A percentile compares a stretch with the other conserved stretches of the same genome.
These are phyloP conservation scores for Thereva nobilitata DNA, from an alignment of 2,888 invertebrate genomes.

Conservation along the genomic window DNA sequence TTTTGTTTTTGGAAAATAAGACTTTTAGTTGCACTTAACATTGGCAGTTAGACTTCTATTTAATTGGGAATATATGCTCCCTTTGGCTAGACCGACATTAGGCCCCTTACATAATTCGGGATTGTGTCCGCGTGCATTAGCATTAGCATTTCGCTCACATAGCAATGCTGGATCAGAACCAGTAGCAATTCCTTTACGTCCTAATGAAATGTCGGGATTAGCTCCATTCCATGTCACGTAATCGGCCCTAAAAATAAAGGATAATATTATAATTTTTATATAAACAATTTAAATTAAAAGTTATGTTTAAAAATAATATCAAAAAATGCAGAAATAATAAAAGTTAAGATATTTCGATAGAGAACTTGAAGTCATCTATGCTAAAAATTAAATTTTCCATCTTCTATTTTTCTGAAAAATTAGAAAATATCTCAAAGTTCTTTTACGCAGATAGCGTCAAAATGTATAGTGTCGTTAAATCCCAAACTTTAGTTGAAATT, in stretches of 20 bases:
- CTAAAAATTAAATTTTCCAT: too few species aligned
- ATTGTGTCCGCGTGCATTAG: constrained; percentile 70
- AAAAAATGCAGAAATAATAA: too few species aligned
- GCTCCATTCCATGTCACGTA: constrained; percentile 85
- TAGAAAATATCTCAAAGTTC: too few species aligned
- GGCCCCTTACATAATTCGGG: constrained; percentile 72
- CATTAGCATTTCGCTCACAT: constrained; percentile 59
- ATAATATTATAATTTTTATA: constrained; percentile 1
- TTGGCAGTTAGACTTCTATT: constrained; percentile 54
- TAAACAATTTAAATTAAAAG: not conserved
- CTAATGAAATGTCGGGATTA: constrained; percentile 66
- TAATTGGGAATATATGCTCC: constrained; percentile 76
- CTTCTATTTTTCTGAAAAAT: too few species aligned
- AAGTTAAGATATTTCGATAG: too few species aligned
- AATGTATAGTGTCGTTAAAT: too few species aligned
- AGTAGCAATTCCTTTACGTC: constrained; percentile 59
- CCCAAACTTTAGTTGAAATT: too few species aligned
- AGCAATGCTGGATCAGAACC: constrained; percentile 63
- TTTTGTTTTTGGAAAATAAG: too few species aligned
- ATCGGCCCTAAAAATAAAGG: constrained; percentile 65
- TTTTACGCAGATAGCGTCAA: too few species aligned
- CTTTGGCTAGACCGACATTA: constrained; percentile 72
- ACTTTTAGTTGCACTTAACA: constrained; percentile 55
- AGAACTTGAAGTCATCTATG: too few species aligned
- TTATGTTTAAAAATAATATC: not conserved